These are phyloP conservation scores for Galemys pyrenaicus DNA, from an alignment of 2,113 vertebrate genomes.

Conservation along the genomic window DNA sequence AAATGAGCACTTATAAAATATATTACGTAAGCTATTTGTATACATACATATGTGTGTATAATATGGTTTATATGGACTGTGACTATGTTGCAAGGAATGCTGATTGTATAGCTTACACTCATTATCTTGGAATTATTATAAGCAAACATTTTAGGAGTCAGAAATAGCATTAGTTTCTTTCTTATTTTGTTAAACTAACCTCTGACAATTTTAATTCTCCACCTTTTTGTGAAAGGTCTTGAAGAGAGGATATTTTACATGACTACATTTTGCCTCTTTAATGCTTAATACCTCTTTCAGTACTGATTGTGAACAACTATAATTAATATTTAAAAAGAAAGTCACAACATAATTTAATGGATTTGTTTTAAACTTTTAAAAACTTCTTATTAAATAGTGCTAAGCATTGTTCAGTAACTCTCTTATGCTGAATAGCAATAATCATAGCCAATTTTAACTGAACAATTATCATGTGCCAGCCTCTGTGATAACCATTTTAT, in stretches of 20 bases:
- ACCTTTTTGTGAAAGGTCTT: constrained; percentile 12
- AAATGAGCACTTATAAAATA: not conserved
- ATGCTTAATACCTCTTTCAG: constrained; percentile 23
- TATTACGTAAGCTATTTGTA: not conserved
- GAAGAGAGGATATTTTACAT: not conserved
- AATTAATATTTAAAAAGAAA: constrained; percentile 73
- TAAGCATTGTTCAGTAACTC: constrained; percentile 58
- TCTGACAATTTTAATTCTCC: not conserved
- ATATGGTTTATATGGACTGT: not conserved
- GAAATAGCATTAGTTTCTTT: not conserved
- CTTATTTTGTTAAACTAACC: constrained; percentile 29
- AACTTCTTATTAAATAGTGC: constrained; percentile 62
- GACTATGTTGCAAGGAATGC: not conserved
- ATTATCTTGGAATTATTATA: not conserved
- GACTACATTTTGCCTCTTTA: constrained; percentile 49
- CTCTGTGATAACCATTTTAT: constrained; percentile 53
- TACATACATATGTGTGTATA: not conserved
- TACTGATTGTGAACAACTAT: constrained; percentile 59
- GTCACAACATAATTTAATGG: constrained; percentile 68
- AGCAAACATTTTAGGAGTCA: not conserved
- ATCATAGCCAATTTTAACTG: constrained; percentile 65
- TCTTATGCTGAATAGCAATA: constrained; percentile 47
- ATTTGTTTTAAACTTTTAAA: constrained; percentile 70
- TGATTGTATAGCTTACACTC: not conserved
- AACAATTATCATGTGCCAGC: constrained; percentile 65